phyloP scores from a whole-genome alignment of 2,888 invertebrate genomes.

The Stenoptilia bipunctidactyla region DNA sequence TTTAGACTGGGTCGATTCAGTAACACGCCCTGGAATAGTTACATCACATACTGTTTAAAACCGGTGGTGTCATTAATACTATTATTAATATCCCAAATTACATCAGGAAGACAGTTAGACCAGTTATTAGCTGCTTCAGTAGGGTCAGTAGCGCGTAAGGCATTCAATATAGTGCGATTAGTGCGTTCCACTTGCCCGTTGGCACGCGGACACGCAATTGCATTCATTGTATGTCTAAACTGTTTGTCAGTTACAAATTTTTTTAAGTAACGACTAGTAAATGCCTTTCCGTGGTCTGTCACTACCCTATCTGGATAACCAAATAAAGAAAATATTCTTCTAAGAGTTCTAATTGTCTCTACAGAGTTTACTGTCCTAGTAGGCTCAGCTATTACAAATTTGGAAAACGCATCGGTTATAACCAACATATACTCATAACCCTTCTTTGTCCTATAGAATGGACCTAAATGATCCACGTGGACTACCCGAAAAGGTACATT shows the following conservation, averaged over 20 bases:
- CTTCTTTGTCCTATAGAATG: conserved; percentile 9
- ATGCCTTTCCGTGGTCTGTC: conserved; percentile 11
- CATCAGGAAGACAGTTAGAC: conserved; percentile 9
- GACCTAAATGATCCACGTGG: conserved; percentile 12
- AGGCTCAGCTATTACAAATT: conserved; percentile 5
- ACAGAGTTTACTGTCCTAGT: background rate
- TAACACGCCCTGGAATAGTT: background rate
- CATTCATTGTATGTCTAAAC: background rate
- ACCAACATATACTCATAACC: conserved; percentile 12
- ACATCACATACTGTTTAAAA: conserved; percentile 10
- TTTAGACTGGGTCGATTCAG: too few species aligned
- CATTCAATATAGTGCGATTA: background rate
- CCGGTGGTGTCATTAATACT: conserved; percentile 10
- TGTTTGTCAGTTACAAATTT: background rate
- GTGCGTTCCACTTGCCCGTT: too few species aligned
- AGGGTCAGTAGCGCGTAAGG: conserved; percentile 5
- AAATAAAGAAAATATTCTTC: conserved; percentile 5
- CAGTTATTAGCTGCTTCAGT: conserved; percentile 11
- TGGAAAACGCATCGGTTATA: background rate
- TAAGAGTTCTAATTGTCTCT: too few species aligned
- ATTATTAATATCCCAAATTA: conserved; percentile 18
- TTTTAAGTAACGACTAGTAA: conserved; percentile 12
- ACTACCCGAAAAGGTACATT: conserved; percentile 8
- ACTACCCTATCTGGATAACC: conserved; percentile 12
- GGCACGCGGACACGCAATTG: too few species aligned